Base-by-base conservation (phyloP, 1,140 invertebrate genomes). In the Drosophila ohnishii region DNA sequence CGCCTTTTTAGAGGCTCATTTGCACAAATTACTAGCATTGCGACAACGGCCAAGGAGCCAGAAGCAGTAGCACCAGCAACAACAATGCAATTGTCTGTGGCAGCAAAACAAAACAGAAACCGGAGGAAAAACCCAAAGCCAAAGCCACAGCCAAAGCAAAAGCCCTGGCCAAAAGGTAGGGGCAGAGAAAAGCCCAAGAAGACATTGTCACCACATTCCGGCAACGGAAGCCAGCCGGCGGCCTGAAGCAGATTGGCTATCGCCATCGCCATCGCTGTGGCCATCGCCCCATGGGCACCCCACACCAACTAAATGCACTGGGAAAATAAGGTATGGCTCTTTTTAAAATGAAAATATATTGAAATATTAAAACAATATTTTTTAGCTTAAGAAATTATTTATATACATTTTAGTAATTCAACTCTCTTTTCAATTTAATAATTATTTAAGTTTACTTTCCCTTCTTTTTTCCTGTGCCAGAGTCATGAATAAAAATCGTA, bases 401-500 rank as follows among this genome's bases (percentile, higher is more conserved):
- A 5, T 28, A 2, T 35, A 35, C 2, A 35, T 22, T 22, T 22
- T 22, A 22, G 22, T 19, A 19, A 19, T 19, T 0, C 19, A 19
- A 19, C 19, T 19, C 2, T 5, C 0, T 0, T 3, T 50, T 32
- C 19, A 14, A n/a, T 3, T 22, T 6, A 34, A 44, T 44, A 9
- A 1, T 42, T 8, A 3, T 8, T 16, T 9, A 1, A 40, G 0
- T 16, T 28, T 5, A 35, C 0, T 3, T 30, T 1, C 11, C 13
- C 0, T 11, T 16, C 1, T 13, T 48, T 56, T 39, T 16, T 22
- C 32, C 16, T 4, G 44, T 77, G 74, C 42, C 55, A 39, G 40
- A 71, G 83, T 78, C 84, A 87, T 87, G 83, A 88, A 87, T 88
- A 87, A 87, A 88, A 87, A 87, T 87, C 83, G 83, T 84, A 87